These are phyloP conservation scores for Psephotus haematonotus DNA, from an alignment of 2,113 vertebrate species.

Conservation along the genomic window DNA sequence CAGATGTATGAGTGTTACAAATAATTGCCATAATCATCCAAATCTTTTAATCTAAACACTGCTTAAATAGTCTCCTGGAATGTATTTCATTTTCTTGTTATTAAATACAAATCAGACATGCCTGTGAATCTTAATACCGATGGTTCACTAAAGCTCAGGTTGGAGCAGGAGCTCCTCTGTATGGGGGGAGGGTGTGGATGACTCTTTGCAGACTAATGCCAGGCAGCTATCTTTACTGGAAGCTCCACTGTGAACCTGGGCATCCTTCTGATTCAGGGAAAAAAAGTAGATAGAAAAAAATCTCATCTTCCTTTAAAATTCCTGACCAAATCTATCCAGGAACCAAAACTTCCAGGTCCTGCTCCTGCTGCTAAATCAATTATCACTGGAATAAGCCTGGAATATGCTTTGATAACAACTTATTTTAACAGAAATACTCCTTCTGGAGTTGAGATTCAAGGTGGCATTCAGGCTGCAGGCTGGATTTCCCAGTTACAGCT, in stretches of 20 bases:
- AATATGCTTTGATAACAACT: not conserved
- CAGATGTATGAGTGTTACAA: not conserved
- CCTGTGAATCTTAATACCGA: not conserved
- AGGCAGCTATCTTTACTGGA: not conserved
- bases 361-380: not conserved
- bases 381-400: not conserved
- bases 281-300: not conserved
- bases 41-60: not conserved
- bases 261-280: not conserved
- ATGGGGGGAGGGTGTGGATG: no score
- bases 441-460: not conserved
- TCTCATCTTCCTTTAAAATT: not conserved
- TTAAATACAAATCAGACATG: not conserved
- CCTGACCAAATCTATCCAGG: not conserved
- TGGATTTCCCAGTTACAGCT: not conserved
- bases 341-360: not conserved
- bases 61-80: not conserved
- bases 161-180: not conserved
- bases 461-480: not conserved
- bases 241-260: not conserved
- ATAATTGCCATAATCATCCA: not conserved
- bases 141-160: not conserved
- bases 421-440: not conserved
- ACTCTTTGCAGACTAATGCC: not conserved
- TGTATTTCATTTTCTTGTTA: not conserved